phyloP scores from a whole-genome alignment of 2,797 vertebrate genomes.

The Lepilemur septentrionalis region DNA sequence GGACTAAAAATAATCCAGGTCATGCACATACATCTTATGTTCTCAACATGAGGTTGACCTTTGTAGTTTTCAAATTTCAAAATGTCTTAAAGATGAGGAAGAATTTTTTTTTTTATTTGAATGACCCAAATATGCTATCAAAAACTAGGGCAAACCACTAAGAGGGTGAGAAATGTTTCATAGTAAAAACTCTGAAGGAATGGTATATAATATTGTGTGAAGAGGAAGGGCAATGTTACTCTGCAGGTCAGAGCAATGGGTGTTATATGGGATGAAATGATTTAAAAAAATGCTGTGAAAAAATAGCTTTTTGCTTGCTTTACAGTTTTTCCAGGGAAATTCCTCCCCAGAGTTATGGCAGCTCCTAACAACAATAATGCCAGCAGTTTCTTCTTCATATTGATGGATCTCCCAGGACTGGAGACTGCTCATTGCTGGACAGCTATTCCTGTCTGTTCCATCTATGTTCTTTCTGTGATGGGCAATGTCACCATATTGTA shows the following conservation, averaged over 20 bases:
- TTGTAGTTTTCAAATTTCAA: background rate
- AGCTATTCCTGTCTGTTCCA: constrained; percentile 52
- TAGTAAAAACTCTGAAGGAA: too few species aligned
- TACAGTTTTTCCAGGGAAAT: background rate
- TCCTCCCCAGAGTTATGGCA: background rate
- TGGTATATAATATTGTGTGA: background rate
- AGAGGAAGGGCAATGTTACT: background rate
- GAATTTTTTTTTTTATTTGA: background rate
- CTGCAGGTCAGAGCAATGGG: accelerated
- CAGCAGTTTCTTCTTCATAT: constrained; percentile 56
- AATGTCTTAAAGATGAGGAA: background rate
- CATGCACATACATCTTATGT: background rate
- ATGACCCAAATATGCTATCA: background rate
- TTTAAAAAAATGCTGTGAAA: background rate
- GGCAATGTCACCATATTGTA: constrained; percentile 65
- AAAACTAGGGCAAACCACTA: background rate
- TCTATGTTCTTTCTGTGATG: constrained; percentile 58
- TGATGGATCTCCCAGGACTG: constrained; percentile 65
- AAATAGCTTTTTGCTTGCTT: background rate
- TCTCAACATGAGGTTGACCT: background rate
- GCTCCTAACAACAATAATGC: background rate
- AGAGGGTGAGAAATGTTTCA: background rate
- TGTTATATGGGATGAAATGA: background rate
- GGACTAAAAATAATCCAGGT: background rate
- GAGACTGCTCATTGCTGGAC: constrained; percentile 52